Evolutionary conservation across 2,797 vertebrate genomes (phyloP).

Genomic region (Gymnoscopelus microlampas): DNA sequence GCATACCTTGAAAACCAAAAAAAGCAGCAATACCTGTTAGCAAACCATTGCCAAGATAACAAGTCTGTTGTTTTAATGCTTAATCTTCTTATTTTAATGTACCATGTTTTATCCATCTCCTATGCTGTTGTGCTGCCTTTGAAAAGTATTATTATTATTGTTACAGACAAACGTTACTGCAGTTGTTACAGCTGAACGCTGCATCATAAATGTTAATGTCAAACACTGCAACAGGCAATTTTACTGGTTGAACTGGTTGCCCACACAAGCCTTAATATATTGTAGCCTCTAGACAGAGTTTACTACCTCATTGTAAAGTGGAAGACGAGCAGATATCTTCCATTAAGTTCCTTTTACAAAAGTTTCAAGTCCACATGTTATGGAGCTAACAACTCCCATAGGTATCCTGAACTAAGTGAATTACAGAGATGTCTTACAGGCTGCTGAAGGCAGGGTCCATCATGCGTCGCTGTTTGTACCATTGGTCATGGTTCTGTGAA

Average conservation of each 20-base stretch:
- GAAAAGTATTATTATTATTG: no score
- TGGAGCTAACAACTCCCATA: no score
- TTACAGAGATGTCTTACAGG: constrained; percentile 74
- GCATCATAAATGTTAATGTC: not conserved
- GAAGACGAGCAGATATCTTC: not conserved
- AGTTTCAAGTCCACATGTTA: no score
- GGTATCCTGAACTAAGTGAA: not conserved
- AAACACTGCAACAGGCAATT: not conserved
- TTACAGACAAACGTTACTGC: no score
- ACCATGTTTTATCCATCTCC: no score
- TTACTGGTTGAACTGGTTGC: not conserved
- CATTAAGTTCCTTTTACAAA: not conserved
- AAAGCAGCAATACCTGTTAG: not conserved
- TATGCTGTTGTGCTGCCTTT: no score
- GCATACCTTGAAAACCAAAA: no score
- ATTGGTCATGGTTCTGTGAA: constrained; percentile 80
- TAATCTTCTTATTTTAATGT: no score
- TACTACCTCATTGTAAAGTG: not conserved
- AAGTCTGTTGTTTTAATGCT: not conserved
- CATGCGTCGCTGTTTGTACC: constrained; percentile 89
- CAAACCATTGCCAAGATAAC: not conserved
- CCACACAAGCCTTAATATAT: not conserved
- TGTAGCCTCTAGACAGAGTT: not conserved
- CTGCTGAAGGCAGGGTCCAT: constrained; percentile 93
- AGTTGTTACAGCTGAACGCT: no score